Base-by-base conservation (phyloP, 1,140 invertebrate genomes). In the Leptinotarsa lineolata region DNA sequence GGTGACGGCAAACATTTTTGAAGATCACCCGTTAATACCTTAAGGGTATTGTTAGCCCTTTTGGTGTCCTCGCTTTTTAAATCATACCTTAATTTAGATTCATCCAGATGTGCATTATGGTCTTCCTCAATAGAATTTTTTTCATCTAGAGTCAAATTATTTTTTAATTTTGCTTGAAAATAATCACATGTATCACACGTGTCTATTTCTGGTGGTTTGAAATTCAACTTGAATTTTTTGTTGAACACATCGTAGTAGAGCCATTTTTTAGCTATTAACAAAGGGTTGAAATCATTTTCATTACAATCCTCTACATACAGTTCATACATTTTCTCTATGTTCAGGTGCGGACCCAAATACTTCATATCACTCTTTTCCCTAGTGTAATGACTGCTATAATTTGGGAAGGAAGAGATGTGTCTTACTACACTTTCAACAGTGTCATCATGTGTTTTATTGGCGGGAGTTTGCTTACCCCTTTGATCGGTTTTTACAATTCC, bases 201-300 rank as follows among this genome's bases (percentile, higher is more conserved):
- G 24, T 66, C 64, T 66, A 66, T 45, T 66, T 66, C 64, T 66
- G 22, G 64, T 66, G 64, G 64, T 66, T 66, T 30, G 24, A 66
- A 66, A 30, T 15, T 30, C 30, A 66, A 66, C 64, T 66, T 24
- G n/a, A 66, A 66, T 39, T 66, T 24, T 66, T 66, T 66, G 24
- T 66, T 66, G 24, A 66, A 66, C 24, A 66, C 24, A 66, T 66
- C 64, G 21, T 24, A 45, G 64, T 66, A 45, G 22, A 66, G 30
- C 64, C 64, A 66, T 66, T 66, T 66, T 66, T 66, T 44, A 66
- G 64, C 64, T 18, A 12, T 66, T 66, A 44, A 66, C 64, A 30
- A 5, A 30, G 64, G 64, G 24, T 66, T 39, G 24, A 66, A 24
- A 68, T 24, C 15, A 15, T 66, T 66, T 13, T 66, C 13, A 66